These are phyloP conservation scores for Dallia pectoralis DNA, from an alignment of 2,797 vertebrate genomes.

Conservation along the genomic window DNA sequence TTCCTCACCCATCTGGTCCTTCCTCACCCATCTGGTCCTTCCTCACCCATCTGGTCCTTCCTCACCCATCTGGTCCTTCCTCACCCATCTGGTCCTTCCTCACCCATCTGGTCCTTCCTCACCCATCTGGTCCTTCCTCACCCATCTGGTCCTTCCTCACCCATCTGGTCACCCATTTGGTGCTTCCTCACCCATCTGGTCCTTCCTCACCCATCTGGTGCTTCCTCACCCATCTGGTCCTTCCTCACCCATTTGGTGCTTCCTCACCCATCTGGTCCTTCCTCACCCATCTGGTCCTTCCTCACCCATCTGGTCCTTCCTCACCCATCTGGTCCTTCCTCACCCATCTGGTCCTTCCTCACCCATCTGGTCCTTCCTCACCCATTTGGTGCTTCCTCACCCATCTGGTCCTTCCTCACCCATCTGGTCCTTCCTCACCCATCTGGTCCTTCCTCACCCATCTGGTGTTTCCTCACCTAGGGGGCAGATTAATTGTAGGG, in stretches of 20 bases:
- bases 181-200: slow-evolving; percentile 38
- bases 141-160: slow-evolving; percentile 37
- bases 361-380: slow-evolving; percentile 38
- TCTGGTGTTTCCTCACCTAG: slow-evolving; percentile 37
- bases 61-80: slow-evolving; percentile 37
- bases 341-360: slow-evolving; percentile 38
- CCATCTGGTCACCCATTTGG: no score
- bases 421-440: slow-evolving; percentile 37
- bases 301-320: slow-evolving; percentile 37
- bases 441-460: slow-evolving; percentile 38
- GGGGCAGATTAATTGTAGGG: slow-evolving; percentile 12
- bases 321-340: slow-evolving; percentile 36
- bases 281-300: slow-evolving; percentile 36
- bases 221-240: slow-evolving; percentile 40
- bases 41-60: slow-evolving; percentile 36
- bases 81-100: slow-evolving; percentile 36
- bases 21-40: slow-evolving; percentile 37
- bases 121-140: slow-evolving; percentile 38
- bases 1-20: slow-evolving; percentile 39
- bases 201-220: slow-evolving; percentile 37
- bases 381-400: slow-evolving; percentile 37
- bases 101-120: slow-evolving; percentile 38
- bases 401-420: slow-evolving; percentile 37
- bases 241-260: slow-evolving; percentile 39
- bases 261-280: slow-evolving; percentile 37